Evolutionary conservation across 2,797 vertebrate genomes (phyloP).

Genomic region (Mareca penelope): DNA sequence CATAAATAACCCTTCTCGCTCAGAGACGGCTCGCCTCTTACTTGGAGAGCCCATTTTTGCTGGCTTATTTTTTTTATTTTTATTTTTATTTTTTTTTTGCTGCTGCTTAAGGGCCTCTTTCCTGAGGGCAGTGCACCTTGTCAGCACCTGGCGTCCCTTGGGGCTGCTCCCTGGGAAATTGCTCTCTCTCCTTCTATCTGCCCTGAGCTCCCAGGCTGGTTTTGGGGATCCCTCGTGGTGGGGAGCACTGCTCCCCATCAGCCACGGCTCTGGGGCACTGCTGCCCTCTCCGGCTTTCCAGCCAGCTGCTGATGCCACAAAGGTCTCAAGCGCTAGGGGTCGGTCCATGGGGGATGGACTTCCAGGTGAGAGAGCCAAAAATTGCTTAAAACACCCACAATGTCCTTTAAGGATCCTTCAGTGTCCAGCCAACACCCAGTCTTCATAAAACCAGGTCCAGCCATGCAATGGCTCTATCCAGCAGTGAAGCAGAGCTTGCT

Average conservation of each 20-base stretch:
- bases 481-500: not conserved
- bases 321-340: too few species aligned
- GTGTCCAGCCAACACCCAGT: not conserved
- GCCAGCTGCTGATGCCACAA: accelerated
- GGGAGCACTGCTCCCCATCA: not conserved
- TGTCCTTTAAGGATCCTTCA: not conserved
- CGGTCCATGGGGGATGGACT: not conserved
- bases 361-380: not conserved
- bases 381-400: not conserved
- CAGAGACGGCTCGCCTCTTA: accelerated
- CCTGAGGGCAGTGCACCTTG: not conserved
- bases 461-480: accelerated
- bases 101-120: not conserved
- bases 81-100: not conserved
- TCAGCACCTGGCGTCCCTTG: not conserved
- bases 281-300: too few species aligned
- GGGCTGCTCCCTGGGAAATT: not conserved
- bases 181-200: not conserved
- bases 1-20: slow-evolving; percentile 45
- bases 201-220: too few species aligned
- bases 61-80: not conserved
- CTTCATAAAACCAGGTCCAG: not conserved
- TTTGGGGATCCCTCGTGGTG: accelerated
- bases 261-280: not conserved
- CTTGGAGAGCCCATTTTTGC: not conserved